Evolutionary conservation across 2,113 vertebrate species (phyloP).

Genomic region (Anolis sagrei): DNA sequence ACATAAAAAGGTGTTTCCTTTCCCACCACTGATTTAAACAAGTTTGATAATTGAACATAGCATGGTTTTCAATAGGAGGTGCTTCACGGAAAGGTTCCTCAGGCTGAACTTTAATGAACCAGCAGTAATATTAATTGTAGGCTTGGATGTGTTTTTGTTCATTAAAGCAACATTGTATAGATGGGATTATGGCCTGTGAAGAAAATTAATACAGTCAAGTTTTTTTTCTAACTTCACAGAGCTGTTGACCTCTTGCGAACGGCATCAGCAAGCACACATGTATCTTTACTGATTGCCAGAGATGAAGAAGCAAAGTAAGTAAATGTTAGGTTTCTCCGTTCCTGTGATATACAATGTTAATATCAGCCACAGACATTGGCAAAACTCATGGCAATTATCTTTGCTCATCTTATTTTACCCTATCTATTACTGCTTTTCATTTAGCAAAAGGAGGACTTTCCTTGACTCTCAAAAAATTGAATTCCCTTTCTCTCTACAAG

Average conservation of each 20-base stretch:
- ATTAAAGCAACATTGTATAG: not conserved
- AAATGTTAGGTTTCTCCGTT: not conserved
- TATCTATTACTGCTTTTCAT: not conserved
- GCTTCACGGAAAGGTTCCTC: not conserved
- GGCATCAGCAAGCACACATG: conserved; percentile 86
- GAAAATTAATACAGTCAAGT: not conserved
- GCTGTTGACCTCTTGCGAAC: conserved; percentile 86
- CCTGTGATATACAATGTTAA: not conserved
- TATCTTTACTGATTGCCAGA: conserved; percentile 84
- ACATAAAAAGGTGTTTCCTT: not conserved
- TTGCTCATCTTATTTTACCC: not conserved
- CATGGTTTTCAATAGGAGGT: not conserved
- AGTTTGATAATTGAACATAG: not conserved
- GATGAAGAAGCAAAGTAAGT: conserved; percentile 86
- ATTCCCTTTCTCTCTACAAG: not conserved
- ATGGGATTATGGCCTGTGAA: not conserved
- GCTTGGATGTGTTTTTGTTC: not conserved
- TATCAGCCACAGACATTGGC: not conserved
- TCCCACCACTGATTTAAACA: not conserved
- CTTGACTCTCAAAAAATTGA: not conserved
- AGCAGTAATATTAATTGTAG: not conserved
- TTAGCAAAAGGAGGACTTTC: not conserved
- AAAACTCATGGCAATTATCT: not conserved
- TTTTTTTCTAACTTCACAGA: conserved; percentile 66
- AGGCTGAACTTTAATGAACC: not conserved